phyloP scores from a whole-genome alignment of 2,113 vertebrate species.

The Rynchops niger region DNA sequence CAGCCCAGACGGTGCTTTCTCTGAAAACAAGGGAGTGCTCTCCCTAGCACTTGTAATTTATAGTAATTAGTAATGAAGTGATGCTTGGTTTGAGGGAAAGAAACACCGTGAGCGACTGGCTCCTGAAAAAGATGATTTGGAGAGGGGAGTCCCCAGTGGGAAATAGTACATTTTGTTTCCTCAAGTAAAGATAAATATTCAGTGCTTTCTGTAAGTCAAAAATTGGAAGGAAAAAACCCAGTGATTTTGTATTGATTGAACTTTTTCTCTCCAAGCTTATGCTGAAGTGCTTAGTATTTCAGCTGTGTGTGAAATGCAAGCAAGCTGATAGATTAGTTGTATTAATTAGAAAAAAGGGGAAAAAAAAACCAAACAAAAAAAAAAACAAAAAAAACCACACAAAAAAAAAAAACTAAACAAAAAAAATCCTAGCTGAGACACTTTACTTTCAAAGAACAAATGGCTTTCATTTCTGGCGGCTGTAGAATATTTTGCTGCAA shows the following conservation, averaged over 20 bases:
- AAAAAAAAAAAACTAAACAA: background rate
- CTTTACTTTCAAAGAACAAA: constrained; percentile 18
- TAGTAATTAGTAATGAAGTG: background rate
- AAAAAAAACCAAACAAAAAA: background rate
- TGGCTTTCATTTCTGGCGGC: background rate
- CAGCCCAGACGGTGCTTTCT: background rate
- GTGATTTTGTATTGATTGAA: background rate
- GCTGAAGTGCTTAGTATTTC: background rate
- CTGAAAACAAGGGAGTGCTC: background rate
- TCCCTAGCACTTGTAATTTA: background rate
- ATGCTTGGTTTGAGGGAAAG: background rate
- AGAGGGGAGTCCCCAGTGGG: background rate
- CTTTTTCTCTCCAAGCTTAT: background rate
- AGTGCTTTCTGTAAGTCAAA: background rate
- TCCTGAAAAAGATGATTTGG: background rate
- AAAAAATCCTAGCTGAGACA: background rate
- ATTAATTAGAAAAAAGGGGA: background rate
- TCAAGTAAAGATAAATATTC: background rate
- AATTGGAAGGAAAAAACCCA: background rate
- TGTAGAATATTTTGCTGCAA: background rate
- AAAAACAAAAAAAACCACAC: background rate
- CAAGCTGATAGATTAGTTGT: background rate
- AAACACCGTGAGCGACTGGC: background rate
- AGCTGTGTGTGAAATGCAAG: background rate
- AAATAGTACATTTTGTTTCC: background rate